Conservation (phyloP, 2,888 invertebrate species). For the Erebia aethiops region DNA sequence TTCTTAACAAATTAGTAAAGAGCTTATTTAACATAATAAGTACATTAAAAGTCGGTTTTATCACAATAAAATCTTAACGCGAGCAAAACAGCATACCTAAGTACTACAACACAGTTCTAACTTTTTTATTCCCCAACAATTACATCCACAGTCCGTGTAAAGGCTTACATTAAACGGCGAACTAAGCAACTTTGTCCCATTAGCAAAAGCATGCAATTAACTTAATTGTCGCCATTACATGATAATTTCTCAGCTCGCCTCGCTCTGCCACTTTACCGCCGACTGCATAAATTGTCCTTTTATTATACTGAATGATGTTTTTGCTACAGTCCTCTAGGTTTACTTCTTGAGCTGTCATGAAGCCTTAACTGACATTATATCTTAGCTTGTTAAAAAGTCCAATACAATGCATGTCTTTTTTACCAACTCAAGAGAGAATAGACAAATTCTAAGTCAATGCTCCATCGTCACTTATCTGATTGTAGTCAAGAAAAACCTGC, state of each 20-base stretch:
- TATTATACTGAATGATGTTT: slow-evolving; percentile 33
- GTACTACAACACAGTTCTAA: slow-evolving; percentile 4
- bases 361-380: neutral
- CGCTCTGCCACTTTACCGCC: slow-evolving; percentile 27
- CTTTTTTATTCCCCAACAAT: slow-evolving; percentile 20
- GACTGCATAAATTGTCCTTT: slow-evolving; percentile 37
- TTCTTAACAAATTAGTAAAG: neutral
- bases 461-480: too few relatives aligned
- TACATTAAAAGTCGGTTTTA: neutral
- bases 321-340: slow-evolving; percentile 26
- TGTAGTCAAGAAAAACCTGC: too few relatives aligned
- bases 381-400: slow-evolving; percentile 30
- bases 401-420: too few relatives aligned
- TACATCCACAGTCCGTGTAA: slow-evolving; percentile 23
- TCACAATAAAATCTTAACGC: neutral
- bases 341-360: slow-evolving; percentile 23
- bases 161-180: slow-evolving; percentile 25
- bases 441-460: too few relatives aligned
- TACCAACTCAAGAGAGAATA: too few relatives aligned
- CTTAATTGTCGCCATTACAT: slow-evolving; percentile 49
- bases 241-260: slow-evolving; percentile 48
- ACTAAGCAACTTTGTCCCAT: slow-evolving; percentile 45
- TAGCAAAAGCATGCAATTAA: slow-evolving; percentile 49
- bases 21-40: neutral
- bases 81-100: neutral